A percentile compares a stretch with the other conserved stretches of the same genome.
These are phyloP conservation scores for Plagodis dolabraria DNA, from an alignment of 2,888 invertebrate species.

Conservation along the genomic window DNA sequence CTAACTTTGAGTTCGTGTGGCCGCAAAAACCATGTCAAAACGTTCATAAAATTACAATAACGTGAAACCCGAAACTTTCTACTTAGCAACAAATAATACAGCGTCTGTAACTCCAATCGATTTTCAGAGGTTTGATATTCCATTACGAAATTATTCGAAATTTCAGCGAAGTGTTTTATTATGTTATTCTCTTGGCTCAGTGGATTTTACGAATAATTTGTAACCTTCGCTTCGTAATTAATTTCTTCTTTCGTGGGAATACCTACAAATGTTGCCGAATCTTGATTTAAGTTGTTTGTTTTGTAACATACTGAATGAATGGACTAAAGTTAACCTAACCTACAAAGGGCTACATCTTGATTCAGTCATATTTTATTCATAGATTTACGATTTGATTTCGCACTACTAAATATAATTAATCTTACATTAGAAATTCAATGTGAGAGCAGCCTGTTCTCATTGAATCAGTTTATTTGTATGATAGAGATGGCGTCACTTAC, in stretches of 20 bases:
- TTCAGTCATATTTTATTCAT: no score
- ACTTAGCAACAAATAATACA: slow-evolving; percentile 23
- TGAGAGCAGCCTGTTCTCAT: no score
- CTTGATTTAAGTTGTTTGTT: neutral
- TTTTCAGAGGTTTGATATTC: slow-evolving; percentile 30
- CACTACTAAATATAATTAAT: no score
- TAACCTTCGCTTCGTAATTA: slow-evolving; percentile 15
- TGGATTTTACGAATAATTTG: slow-evolving; percentile 11
- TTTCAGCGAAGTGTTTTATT: slow-evolving; percentile 14
- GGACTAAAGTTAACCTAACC: no score
- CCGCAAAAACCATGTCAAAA: no score
- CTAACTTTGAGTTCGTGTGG: no score
- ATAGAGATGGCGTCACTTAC: no score
- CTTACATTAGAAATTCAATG: no score
- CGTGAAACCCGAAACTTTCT: slow-evolving; percentile 25
- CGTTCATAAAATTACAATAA: slow-evolving; percentile 4
- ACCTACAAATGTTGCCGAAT: slow-evolving; percentile 4
- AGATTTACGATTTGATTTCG: no score
- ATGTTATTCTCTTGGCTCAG: slow-evolving; percentile 15
- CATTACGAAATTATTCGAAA: slow-evolving; percentile 33
- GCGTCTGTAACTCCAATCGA: slow-evolving; percentile 17
- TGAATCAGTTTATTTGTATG: no score
- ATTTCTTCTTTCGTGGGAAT: slow-evolving; percentile 15
- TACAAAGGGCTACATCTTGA: no score
- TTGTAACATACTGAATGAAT: no score